Evolutionary conservation across 1,140 invertebrate genomes (phyloP).

Genomic region (Leptoteleia sp.): DNA sequence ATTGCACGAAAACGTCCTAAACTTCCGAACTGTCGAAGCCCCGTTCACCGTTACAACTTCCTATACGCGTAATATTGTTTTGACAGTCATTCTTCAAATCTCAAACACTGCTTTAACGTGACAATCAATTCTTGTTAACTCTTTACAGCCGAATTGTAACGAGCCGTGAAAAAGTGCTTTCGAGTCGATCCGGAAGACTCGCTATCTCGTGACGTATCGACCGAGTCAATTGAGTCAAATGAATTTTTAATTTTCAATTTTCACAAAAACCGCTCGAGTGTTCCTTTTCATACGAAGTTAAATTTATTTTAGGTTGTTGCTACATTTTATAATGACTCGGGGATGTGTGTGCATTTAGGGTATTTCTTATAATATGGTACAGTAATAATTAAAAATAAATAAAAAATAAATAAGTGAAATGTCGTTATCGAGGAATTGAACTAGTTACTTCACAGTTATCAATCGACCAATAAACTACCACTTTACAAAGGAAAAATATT

Average conservation of each 20-base stretch:
- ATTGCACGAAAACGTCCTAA: slow-evolving; percentile 63
- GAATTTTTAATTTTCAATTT: slow-evolving; percentile 20
- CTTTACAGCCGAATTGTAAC: slow-evolving; percentile 22
- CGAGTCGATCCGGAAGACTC: background rate
- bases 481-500: too few species aligned
- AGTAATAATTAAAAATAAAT: too few species aligned
- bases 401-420: too few species aligned
- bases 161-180: slow-evolving; percentile 24
- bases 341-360: too few species aligned
- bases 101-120: slow-evolving; percentile 42
- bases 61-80: slow-evolving; percentile 62
- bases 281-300: too few species aligned
- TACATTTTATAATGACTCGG: too few species aligned
- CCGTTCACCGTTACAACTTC: slow-evolving; percentile 63
- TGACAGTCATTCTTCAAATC: slow-evolving; percentile 62
- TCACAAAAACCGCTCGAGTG: background rate
- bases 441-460: too few species aligned
- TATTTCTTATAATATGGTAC: too few species aligned
- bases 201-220: slow-evolving; percentile 9
- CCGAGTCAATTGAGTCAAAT: slow-evolving; percentile 8
- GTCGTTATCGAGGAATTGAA: too few species aligned
- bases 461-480: too few species aligned
- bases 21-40: slow-evolving; percentile 63
- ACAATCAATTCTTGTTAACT: slow-evolving; percentile 58
- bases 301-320: too few species aligned